These are phyloP conservation scores for Dreissena rostriformis DNA, from an alignment of 1,140 invertebrate genomes.

Conservation along the genomic window DNA sequence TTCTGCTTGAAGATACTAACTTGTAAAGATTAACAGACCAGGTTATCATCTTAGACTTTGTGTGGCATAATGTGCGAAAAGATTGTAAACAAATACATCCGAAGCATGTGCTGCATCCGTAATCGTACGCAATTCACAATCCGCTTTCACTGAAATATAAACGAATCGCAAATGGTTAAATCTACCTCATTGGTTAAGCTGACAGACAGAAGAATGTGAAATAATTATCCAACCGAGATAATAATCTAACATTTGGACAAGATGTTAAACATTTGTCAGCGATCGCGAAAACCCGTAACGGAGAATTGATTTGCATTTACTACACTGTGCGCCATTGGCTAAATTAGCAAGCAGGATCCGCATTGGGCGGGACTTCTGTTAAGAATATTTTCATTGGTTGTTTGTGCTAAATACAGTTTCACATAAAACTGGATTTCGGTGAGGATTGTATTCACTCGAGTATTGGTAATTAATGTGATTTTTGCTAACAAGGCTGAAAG, in stretches of 20 bases:
- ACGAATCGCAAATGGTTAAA: conserved; percentile 52
- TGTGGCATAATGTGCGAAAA: conserved; percentile 30
- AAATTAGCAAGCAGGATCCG: not conserved
- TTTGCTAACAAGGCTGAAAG: conserved; percentile 5
- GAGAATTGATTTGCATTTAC: conserved; percentile 22
- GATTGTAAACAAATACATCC: conserved; percentile 39
- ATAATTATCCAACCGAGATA: conserved; percentile 52
- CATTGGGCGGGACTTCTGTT: conserved; percentile 12
- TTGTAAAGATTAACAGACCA: no score
- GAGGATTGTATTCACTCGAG: not conserved
- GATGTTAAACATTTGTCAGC: conserved; percentile 40
- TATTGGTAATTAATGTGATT: conserved; percentile 5
- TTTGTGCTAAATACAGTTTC: not conserved
- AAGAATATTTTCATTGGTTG: conserved; percentile 47
- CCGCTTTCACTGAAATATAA: conserved; percentile 38
- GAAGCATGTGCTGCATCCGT: conserved; percentile 28
- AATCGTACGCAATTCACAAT: conserved; percentile 35
- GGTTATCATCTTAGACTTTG: no score
- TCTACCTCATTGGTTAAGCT: conserved; percentile 35
- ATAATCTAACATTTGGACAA: conserved; percentile 43
- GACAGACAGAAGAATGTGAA: conserved; percentile 46
- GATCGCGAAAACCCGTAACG: conserved; percentile 35
- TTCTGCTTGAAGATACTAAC: no score
- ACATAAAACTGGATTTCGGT: not conserved
- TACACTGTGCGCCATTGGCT: conserved; percentile 18